Base-by-base conservation (phyloP, 2,113 vertebrate genomes). In the Marcusenius ussheri region DNA sequence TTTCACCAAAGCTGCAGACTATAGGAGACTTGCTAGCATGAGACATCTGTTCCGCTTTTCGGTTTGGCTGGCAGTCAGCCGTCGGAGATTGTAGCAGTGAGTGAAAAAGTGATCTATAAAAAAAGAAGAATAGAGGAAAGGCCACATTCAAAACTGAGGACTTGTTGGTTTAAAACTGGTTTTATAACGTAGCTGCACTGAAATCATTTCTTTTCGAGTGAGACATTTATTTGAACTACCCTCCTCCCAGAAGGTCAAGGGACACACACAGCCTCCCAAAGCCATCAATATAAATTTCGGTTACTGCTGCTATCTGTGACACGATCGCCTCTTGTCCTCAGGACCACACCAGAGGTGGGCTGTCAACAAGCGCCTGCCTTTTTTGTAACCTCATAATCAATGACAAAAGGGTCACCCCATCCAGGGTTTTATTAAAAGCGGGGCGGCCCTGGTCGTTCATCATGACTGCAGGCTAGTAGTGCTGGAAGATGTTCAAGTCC, bases 321-420 rank as follows among this genome's bases (percentile, higher is more conserved):
- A 85, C 88, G 7, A 56, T 53, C 21, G 83, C 53, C 84, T 88
- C 83, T 89, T 47, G 80, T 89, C 83, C 88, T 27, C 31, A 21
- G 88, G 51, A 89, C 77, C 88, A 62, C 53, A 77, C 80, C 45
- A 56, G 77, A 91, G 90, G 88, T 62, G 70, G 70, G 83, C 88
- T 85, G 58, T 89, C 88, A 17, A 85, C 45, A 89, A 46, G 19
- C 27, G 11, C 74, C 90, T 42, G 7, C 87, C n/a, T 84, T 84
- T 85, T 49, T 47, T 45, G 58, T 86, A 87, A 88, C 88, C 83
- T 91, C 88, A 86, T 91, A 89, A 91, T 91, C 90, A 91, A 91
- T 91, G 90, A 91, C 90, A 91, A 91, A 91, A 47, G 83, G 88
- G 90, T 91, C 90, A 91, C 90, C 90, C 89, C 53, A 80, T 45